A percentile compares a stretch with the other conserved stretches of the same genome.
Conservation (phyloP, 2,113 vertebrate species). For the Physeter macrocephalus region DNA sequence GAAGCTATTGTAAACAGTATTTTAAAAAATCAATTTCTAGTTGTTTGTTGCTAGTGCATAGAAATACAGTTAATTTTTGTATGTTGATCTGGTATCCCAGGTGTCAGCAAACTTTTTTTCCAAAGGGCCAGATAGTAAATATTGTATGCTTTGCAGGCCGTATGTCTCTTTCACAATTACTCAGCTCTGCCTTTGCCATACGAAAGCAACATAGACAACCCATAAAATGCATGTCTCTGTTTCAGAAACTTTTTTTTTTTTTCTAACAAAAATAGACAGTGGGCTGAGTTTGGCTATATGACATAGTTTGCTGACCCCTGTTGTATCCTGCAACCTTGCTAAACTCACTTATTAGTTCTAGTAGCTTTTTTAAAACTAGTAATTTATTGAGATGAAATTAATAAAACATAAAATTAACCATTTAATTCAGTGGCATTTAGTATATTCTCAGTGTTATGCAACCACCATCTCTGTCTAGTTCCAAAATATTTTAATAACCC, state of each 20-base stretch:
- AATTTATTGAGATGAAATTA: not conserved
- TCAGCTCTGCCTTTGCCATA: not conserved
- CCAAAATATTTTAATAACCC: not conserved
- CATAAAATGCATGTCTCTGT: not conserved
- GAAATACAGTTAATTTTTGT: not conserved
- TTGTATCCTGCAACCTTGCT: not conserved
- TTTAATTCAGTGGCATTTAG: not conserved
- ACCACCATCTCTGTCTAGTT: not conserved
- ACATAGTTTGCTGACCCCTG: not conserved
- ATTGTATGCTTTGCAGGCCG: not conserved
- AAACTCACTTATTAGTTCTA: not conserved
- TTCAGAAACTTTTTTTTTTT: not conserved
- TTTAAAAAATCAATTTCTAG: not conserved
- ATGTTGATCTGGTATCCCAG: not conserved
- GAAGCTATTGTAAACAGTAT: not conserved
- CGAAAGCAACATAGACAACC: not conserved
- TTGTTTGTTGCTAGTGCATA: not conserved
- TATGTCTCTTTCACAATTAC: not conserved
- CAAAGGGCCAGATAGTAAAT: not conserved
- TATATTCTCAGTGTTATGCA: not conserved
- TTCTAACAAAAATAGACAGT: not conserved
- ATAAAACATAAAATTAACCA: not conserved
- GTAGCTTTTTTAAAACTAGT: not conserved
- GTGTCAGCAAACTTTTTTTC: not conserved
- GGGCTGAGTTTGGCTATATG: not conserved